Conservation (phyloP, 2,113 vertebrate species). For the Notarius lentiginosus region DNA sequence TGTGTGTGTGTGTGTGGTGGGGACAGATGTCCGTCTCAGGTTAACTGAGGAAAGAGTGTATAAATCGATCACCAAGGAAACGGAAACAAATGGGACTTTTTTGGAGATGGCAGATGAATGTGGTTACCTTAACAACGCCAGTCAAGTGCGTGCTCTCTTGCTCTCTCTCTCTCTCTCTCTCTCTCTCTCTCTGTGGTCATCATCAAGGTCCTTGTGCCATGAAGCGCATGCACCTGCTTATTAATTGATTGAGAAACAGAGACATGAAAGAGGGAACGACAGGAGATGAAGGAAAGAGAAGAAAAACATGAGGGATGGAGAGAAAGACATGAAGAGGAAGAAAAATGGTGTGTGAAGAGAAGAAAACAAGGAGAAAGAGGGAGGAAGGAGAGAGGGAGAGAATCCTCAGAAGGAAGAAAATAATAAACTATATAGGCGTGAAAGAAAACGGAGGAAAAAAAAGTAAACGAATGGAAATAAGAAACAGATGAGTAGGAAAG, state of each 20-base stretch:
- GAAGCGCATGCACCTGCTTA: neutral
- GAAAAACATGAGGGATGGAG: conserved; percentile 10
- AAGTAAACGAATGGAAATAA: neutral
- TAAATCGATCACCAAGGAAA: conserved; percentile 69
- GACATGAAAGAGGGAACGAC: neutral
- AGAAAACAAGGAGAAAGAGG: neutral
- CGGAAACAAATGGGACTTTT: conserved; percentile 51
- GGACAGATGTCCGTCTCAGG: conserved; percentile 66
- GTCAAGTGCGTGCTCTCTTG: conserved; percentile 46
- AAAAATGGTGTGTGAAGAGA: neutral
- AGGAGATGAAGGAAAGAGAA: neutral
- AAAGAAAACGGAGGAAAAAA: too few relatives aligned
- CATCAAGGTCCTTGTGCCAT: neutral
- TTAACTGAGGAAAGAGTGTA: conserved; percentile 67
- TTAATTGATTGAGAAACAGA: neutral
- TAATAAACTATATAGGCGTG: neutral
- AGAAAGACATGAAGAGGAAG: conserved; percentile 53
- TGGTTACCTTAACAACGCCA: conserved; percentile 56
- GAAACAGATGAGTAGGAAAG: neutral
- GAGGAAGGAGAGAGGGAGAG: neutral
- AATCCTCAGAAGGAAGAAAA: neutral
- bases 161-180: neutral
- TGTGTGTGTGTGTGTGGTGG: neutral
- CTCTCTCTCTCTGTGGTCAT: neutral
- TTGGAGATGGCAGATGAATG: conserved; percentile 70